Base-by-base conservation (phyloP, 2,888 invertebrate species). In the Allacma fusca region DNA sequence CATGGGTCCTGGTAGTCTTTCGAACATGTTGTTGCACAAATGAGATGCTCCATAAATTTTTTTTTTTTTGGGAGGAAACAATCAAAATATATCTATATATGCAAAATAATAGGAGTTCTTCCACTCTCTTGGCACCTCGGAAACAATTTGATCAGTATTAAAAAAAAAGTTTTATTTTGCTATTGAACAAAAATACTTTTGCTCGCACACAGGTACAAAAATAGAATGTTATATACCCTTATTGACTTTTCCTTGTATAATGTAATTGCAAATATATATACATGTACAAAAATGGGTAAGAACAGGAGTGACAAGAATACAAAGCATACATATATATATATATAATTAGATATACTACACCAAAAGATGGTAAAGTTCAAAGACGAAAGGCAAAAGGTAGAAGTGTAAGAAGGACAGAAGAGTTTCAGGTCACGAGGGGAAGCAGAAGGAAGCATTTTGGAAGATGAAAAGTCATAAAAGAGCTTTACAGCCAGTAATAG, bases 301-400 rank as follows among this genome's bases (percentile, higher is more conserved):
- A 64, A 62, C 16, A 74, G 59, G 72, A 74, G 43, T 74, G 74
- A 74, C 74, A 65, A 74, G 64, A 74, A 73, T 74, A 62, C 62
- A 50, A 69, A 19, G 59, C 28, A 34, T n/a, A 73, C 28, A 26
- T 43, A 21, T 59, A 21, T 29, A 16, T 23, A n/a, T n/a, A n/a
- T n/a, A 72, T 50, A 57, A 21, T 23, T 21, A 57, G 28, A 9
- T 67, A n/a, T 26, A 34, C 62, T 28, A 62, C n/a, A 59, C 16
- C 2, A 9, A 4, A 73, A 40, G 34, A 24, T 40, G 23, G 34
- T 44, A 75, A 43, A 74, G 68, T 40, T 21, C 34, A 69, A 71
- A 57, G 57, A 57, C 50, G 57, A 59, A 71, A 59, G 71, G 28
- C 29, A 29, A n/a, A 57, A 57, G 29, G 29, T 16, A 44, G 70